Evolutionary conservation across 1,140 invertebrate genomes (phyloP).

Genomic region (Archegozetes longisetosus): DNA sequence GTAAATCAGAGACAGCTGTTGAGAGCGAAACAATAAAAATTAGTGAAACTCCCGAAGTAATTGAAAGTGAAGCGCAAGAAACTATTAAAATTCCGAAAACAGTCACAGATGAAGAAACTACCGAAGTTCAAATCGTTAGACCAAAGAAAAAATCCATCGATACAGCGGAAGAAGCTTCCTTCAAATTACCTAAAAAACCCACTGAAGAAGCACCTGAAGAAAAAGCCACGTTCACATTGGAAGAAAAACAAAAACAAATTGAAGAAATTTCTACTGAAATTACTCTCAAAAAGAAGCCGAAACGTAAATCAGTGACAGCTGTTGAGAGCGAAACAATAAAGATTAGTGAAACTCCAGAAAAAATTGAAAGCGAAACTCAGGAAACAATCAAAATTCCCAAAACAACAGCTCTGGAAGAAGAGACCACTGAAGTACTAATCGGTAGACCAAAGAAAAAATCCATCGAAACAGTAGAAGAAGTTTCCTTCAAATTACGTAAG

Average conservation of each 20-base stretch:
- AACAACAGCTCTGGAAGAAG: not conserved
- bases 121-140: not conserved
- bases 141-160: not conserved
- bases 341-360: constrained; percentile 9
- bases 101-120: not conserved
- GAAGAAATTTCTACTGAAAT: constrained; percentile 18
- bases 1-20: constrained; percentile 6
- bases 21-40: not conserved
- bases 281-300: constrained; percentile 15
- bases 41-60: constrained; percentile 4
- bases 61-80: not conserved
- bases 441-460: not conserved
- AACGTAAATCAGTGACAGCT: constrained; percentile 8
- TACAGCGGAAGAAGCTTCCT: not conserved
- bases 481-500: not conserved
- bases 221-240: not conserved
- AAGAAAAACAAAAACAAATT: constrained; percentile 12
- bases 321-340: not conserved
- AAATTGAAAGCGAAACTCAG: not conserved
- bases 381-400: not conserved
- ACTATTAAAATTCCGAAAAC: not conserved
- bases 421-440: not conserved
- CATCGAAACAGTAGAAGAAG: not conserved
- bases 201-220: not conserved
- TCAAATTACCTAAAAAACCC: not conserved